These are phyloP conservation scores for Deilephila elpenor DNA, from an alignment of 2,888 invertebrate genomes.

Conservation along the genomic window DNA sequence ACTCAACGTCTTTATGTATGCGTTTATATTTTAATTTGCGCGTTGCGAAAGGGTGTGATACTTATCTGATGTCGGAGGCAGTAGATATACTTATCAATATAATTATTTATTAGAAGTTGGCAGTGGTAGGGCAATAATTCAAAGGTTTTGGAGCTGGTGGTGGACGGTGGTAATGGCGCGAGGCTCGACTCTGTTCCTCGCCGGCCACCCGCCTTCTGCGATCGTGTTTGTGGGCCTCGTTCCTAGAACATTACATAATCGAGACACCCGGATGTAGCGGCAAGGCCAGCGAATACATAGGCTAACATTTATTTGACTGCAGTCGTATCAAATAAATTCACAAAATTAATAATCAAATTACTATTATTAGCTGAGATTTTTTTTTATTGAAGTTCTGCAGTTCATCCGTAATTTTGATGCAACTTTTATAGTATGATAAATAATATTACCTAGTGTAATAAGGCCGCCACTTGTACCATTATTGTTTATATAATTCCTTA, in stretches of 20 bases:
- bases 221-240: slow-evolving; percentile 42
- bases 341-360: slow-evolving; percentile 18
- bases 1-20: neutral
- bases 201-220: slow-evolving; percentile 4
- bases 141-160: neutral
- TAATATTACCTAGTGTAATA: no score
- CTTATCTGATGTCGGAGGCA: neutral
- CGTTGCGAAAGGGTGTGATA: neutral
- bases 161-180: neutral
- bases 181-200: neutral
- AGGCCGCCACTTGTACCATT: no score
- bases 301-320: slow-evolving; percentile 55
- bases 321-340: slow-evolving; percentile 42
- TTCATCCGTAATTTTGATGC: neutral
- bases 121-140: neutral
- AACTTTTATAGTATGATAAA: no score
- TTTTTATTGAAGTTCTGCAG: neutral
- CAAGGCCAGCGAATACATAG: slow-evolving; percentile 67
- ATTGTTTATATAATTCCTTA: no score
- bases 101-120: slow-evolving; percentile 1
- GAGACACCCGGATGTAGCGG: slow-evolving; percentile 72
- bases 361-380: neutral
- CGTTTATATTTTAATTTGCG: neutral
- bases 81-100: neutral
- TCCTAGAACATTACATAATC: slow-evolving; percentile 67